Evolutionary conservation across 1,140 invertebrate genomes (phyloP).

Genomic region (Trichomalopsis sarcophagae): DNA sequence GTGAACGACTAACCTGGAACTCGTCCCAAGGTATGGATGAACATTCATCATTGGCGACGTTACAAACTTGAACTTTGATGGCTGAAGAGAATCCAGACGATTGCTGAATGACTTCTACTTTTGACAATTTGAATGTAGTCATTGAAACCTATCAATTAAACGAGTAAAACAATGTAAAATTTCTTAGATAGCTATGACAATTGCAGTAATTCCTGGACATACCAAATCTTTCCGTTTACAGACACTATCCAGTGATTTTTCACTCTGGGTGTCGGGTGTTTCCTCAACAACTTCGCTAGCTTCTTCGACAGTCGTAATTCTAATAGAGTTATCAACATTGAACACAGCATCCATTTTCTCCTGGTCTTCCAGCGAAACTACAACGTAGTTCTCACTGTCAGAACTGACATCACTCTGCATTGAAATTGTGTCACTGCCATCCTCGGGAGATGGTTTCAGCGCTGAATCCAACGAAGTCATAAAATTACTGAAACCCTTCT

Average conservation of each 20-base stretch:
- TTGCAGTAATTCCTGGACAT: constrained; percentile 59
- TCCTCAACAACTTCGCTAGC: constrained; percentile 91
- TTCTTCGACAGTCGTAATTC: constrained; percentile 81
- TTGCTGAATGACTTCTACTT: constrained; percentile 89
- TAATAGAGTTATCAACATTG: constrained; percentile 69
- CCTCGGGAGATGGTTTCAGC: constrained; percentile 82
- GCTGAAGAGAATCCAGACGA: constrained; percentile 83
- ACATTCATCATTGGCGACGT: constrained; percentile 87
- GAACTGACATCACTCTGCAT: constrained; percentile 86
- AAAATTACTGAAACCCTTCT: constrained; percentile 85
- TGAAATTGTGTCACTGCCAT: constrained; percentile 80
- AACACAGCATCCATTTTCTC: constrained; percentile 80
- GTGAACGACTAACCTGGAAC: constrained; percentile 85
- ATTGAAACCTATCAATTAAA: constrained; percentile 82
- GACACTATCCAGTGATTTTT: constrained; percentile 86
- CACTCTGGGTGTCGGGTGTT: constrained; percentile 83
- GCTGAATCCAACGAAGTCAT: constrained; percentile 89
- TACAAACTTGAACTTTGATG: constrained; percentile 85
- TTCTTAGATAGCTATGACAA: not conserved
- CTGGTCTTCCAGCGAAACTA: constrained; percentile 78
- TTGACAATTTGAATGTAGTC: constrained; percentile 86
- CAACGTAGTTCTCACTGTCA: constrained; percentile 86
- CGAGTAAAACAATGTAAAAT: not conserved
- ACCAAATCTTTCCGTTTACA: constrained; percentile 87
- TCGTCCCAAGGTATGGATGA: constrained; percentile 93